A percentile compares a stretch with the other conserved stretches of the same genome.
Evolutionary conservation across 2,888 invertebrate genomes (phyloP).

Genomic region (Agonopterix subpropinquella): DNA sequence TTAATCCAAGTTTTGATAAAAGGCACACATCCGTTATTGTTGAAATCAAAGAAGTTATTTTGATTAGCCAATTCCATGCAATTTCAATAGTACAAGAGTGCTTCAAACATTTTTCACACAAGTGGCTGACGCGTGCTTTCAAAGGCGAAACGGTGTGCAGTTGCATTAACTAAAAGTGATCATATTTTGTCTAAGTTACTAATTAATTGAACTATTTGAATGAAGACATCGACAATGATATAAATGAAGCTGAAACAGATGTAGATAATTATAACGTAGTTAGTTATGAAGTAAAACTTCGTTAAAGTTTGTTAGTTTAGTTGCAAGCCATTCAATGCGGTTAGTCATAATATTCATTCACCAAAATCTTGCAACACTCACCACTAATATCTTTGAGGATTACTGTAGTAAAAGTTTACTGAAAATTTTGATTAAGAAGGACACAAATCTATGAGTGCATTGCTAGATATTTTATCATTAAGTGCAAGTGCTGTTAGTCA

Average conservation of each 20-base stretch:
- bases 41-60: not conserved
- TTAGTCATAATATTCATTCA: slow-evolving; percentile 55
- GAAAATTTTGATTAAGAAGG: slow-evolving; percentile 60
- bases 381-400: slow-evolving; percentile 67
- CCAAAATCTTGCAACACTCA: slow-evolving; percentile 71
- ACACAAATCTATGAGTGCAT: slow-evolving; percentile 66
- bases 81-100: not conserved
- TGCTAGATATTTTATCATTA: slow-evolving; percentile 37
- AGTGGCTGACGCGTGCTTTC: slow-evolving; percentile 1
- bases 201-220: not conserved
- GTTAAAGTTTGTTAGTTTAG: slow-evolving; percentile 5
- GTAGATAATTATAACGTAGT: slow-evolving; percentile 8
- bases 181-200: not conserved
- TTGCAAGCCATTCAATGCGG: slow-evolving; percentile 27
- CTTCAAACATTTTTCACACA: not conserved
- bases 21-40: too few relatives aligned
- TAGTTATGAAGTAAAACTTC: slow-evolving; percentile 3
- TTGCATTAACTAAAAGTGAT: not conserved
- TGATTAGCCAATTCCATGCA: not conserved
- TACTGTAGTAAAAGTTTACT: slow-evolving; percentile 63
- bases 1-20: too few relatives aligned
- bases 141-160: not conserved
- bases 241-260: slow-evolving; percentile 1
- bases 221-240: not conserved
- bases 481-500: slow-evolving; percentile 73